Evolutionary conservation across 1,140 invertebrate species (phyloP), one percentile per base, ranked within the genome.

Genomic region (Drosophila burlai): DNA sequence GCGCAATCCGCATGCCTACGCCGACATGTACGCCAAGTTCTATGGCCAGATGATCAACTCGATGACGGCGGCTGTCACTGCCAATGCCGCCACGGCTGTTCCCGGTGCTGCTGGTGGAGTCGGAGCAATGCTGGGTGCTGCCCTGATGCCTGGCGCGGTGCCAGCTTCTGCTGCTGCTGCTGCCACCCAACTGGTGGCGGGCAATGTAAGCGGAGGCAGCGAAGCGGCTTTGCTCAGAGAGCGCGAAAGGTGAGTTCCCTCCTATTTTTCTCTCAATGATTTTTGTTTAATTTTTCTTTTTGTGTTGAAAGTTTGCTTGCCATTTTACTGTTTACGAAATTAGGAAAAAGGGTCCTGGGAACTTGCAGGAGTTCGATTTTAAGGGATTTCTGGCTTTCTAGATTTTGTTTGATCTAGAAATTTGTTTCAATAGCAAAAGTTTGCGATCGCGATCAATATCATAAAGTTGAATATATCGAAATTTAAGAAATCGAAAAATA

Each of bases 21-120:
- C 96, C 49, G 95, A 96, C 81, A 95, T 96, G 94, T 97, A 97
- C 93, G 94, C 96, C 76, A 96, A 96, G 93, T 96, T 96, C 91
- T 93, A 92, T 50, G 86, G 81, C 40, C 75, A 85, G 49, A 80
- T 91, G 79, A 68, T 89, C 9, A 80, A 80, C 52, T 81, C 81
- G 11, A 83, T 87, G 80, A 69, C 80, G 50, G 73, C 73, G 9
- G 80, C 75, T 7, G 72, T 69, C 3, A 78, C 55, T 57, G 80
- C 67, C 8, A 83, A 73, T 10, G 11, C 63, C 36, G 11, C 8
- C n/a, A 4, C 31, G 0, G 31, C 52, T 15, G 50, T 36, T 13
- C 52, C 52, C 18, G 36, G 21, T 26, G 36, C 21, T 26, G 36
- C 21, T 15, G 45, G 26, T 38, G 61, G 54, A 24, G 54, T 21